A percentile compares a stretch with the other conserved stretches of the same genome.
phyloP scores from a whole-genome alignment of 2,888 invertebrate species.

The Tineola bisselliella region DNA sequence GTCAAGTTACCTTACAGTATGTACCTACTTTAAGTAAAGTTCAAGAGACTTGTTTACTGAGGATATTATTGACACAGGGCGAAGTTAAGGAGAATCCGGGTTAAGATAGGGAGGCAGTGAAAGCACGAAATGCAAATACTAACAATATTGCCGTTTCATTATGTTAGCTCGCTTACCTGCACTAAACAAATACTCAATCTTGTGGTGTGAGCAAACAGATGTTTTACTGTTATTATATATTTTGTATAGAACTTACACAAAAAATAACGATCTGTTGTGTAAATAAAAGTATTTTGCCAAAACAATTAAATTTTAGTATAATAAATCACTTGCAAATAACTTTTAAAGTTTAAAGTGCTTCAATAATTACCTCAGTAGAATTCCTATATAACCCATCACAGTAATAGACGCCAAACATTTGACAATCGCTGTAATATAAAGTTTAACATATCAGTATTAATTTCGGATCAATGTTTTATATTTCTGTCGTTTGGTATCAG shows the following conservation, averaged over 20 bases:
- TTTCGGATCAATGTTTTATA: too few species aligned
- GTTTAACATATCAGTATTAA: too few species aligned
- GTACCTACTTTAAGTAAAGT: neutral
- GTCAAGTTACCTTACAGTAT: neutral
- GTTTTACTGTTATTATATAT: neutral
- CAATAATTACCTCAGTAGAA: too few species aligned
- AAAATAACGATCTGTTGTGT: too few species aligned
- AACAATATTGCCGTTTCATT: neutral
- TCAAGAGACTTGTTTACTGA: slow-evolving; percentile 2
- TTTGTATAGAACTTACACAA: neutral
- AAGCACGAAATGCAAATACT: neutral
- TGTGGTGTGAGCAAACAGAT: neutral
- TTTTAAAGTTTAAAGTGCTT: too few species aligned
- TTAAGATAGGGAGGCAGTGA: neutral
- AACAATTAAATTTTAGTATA: too few species aligned
- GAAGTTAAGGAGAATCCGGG: neutral
- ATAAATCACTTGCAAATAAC: too few species aligned
- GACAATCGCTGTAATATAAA: too few species aligned
- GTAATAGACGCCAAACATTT: too few species aligned
- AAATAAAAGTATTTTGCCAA: too few species aligned
- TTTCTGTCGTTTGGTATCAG: too few species aligned
- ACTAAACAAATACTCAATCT: neutral
- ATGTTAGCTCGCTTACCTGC: neutral
- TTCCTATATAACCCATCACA: too few species aligned
- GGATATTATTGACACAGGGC: slow-evolving; percentile 7